Evolutionary conservation across 2,797 vertebrate genomes (phyloP), one percentile per base, ranked within the genome.

Genomic region (Pangasius larnaudii): DNA sequence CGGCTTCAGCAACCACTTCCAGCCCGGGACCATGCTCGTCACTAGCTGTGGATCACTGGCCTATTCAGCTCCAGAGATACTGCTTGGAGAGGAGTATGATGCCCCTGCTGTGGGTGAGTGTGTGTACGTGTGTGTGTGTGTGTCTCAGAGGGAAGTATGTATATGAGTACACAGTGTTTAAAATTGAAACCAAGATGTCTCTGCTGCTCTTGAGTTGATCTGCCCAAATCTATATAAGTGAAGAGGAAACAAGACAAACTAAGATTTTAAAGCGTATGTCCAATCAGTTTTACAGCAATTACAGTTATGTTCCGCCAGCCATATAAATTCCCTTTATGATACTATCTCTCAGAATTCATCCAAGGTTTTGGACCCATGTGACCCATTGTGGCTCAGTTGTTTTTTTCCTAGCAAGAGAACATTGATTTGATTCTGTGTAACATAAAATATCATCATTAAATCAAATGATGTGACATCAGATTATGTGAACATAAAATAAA

Each of bases 41-140:
- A 98, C 97, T 65, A 98, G 97, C 94, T 98, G 97, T 0, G 97
- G 97, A 36, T 98, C 97, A 0, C 94, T 97, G 93, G 97, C 97
- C 0, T 98, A 98, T 92, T 97, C 97, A 0, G 97, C 97, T 0
- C 97, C 97, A 0, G 97, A 98, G 94, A 97, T 98, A 86, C 95
- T 98, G 85, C 95, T 98, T 3, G 97, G 97, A 74, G 97, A 98
- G 0, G 96, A 97, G 91, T 98, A 98, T 0, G 96, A 98, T 0
- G 97, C 97, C 10, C 97, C 97, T 0, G 97, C 97, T 80, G 97
- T 98, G 0, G 97, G 97, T 98, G 90, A 97, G 97, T 85, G 59
- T 42, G 3, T 42, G 6, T 30, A n/a, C 9, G 11, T 77, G 96
- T 97, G 89, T 97, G 97, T 78, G 42, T 59, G 79, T 69, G 69